Conservation (phyloP, 2,113 vertebrate genomes). For the Chaetorhynchus papuensis region DNA sequence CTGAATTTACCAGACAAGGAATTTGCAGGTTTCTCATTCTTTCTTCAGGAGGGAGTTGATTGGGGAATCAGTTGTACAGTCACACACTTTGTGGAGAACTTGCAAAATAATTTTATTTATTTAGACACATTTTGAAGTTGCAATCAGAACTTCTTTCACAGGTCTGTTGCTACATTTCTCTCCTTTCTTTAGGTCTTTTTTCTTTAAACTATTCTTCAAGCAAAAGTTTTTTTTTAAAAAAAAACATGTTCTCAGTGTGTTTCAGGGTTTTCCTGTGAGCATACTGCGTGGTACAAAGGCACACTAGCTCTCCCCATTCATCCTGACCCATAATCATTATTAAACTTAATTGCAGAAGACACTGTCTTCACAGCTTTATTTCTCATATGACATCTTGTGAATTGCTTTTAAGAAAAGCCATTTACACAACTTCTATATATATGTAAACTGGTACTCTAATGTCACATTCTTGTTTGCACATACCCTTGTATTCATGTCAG, state of each 20-base stretch:
- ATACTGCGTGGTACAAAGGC: not conserved
- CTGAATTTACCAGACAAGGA: not conserved
- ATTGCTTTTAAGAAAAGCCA: constrained; percentile 58
- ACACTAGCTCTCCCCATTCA: not conserved
- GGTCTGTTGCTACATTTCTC: not conserved
- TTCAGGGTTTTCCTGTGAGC: not conserved
- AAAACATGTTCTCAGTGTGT: not conserved
- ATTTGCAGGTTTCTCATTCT: not conserved
- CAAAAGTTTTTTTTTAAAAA: not conserved
- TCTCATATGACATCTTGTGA: constrained; percentile 42
- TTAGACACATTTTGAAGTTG: not conserved
- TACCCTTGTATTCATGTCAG: constrained; percentile 1
- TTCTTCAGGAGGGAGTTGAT: not conserved
- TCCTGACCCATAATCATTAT: not conserved
- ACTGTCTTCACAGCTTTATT: constrained; percentile 45
- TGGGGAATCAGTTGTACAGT: not conserved
- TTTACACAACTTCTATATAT: constrained; percentile 25
- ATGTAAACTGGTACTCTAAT: constrained; percentile 34
- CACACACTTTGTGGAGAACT: not conserved
- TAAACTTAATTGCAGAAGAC: constrained; percentile 46
- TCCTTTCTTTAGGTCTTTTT: not conserved
- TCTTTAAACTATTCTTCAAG: not conserved
- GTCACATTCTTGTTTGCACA: constrained; percentile 41
- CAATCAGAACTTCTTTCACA: not conserved
- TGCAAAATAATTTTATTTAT: not conserved